A percentile compares a stretch with the other conserved stretches of the same genome.
phyloP scores from a whole-genome alignment of 2,113 vertebrate species.

The Chloebia gouldiae region DNA sequence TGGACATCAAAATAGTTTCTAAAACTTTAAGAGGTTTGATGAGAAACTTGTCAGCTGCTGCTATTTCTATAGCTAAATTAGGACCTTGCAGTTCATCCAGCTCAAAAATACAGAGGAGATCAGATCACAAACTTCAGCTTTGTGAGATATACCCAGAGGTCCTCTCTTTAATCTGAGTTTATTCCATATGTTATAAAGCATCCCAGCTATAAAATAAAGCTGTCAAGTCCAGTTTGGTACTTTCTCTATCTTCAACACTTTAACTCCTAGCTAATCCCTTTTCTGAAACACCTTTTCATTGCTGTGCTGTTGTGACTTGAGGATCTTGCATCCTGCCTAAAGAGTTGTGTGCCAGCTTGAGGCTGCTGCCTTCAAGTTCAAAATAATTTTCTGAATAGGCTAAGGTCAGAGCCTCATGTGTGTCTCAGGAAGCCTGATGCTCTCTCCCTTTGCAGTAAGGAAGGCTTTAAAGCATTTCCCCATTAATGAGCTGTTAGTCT shows the following conservation, averaged over 20 bases:
- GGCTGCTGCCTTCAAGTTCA: not conserved
- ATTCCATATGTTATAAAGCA: not conserved
- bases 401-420: not conserved
- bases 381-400: not conserved
- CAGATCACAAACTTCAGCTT: not conserved
- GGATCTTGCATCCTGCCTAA: not conserved
- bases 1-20: not conserved
- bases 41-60: not conserved
- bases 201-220: not conserved
- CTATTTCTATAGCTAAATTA: constrained; percentile 11
- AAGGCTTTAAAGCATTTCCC: not conserved
- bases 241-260: not conserved
- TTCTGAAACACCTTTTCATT: not conserved
- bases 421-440: not conserved
- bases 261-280: not conserved
- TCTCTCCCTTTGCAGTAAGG: not conserved
- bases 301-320: not conserved
- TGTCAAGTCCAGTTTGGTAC: not conserved
- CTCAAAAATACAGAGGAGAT: not conserved
- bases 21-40: not conserved
- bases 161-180: not conserved
- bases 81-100: not conserved
- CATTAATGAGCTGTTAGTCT: not conserved
- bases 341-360: not conserved
- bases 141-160: not conserved